Base-by-base conservation (phyloP, 2,888 invertebrate species). In the Scaptomyza flava region DNA sequence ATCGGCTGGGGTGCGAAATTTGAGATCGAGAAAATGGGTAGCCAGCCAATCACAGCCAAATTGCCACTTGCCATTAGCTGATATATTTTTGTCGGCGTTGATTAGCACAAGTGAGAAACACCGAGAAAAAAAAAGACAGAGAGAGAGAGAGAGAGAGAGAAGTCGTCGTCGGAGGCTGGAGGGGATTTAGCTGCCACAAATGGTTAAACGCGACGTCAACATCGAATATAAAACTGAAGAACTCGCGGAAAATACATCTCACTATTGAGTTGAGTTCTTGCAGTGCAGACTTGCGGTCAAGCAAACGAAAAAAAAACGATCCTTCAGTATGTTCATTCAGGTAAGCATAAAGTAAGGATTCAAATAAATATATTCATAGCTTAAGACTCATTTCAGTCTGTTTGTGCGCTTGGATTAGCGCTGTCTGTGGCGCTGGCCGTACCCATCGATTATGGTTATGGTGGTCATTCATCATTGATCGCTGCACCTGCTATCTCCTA, bases 251-350 rank as follows among this genome's bases (percentile, higher is more conserved):
- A 88, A 87, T 86, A 79, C 87, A 91, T 90, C 90, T 91, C 91
- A 91, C 90, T 92, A 68, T 88, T 85, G 81, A 91, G 84, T 82
- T 88, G 91, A 89, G 90, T 89, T 90, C 89, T 90, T 86, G 89
- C 83, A 89, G 92, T 85, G 86, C 89, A 87, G 91, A 90, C 86
- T 86, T 74, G 23, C 14, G 36, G 20, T 38, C 23, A 48, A 63
- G 43, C 46, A 52, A 42, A 23, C 14, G 78, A 27, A 27, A 27
- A 1, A 27, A 23, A 36, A 43, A 41, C 9, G 14, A 65, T 83
- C 77, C 66, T 58, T 42, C 64, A 76, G 62, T 65, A 91, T 91
- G 92, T 84, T 92, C 79, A 76, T 85, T 74, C 89, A 91, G 91
- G 92, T 91, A 87, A 91, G 81, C 36, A 23, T 20, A 20, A 6